phyloP scores from a whole-genome alignment of 2,888 invertebrate species.

The Graphium colonna region DNA sequence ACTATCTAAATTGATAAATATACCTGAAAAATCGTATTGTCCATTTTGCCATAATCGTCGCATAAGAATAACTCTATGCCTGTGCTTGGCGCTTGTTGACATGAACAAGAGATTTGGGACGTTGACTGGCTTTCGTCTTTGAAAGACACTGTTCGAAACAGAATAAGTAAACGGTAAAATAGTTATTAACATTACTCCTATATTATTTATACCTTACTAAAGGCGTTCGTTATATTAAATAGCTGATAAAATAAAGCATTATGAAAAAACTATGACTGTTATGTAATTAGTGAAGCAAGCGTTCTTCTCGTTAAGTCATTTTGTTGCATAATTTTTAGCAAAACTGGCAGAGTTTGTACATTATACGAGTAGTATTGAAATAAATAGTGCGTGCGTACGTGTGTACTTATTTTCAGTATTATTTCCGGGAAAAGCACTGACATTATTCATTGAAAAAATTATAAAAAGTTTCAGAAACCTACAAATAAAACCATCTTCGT shows the following conservation, averaged over 20 bases:
- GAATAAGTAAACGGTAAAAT: neutral
- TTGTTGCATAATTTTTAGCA: neutral
- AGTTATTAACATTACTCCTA: neutral
- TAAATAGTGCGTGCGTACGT: no score
- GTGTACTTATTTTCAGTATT: no score
- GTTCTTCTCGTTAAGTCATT: neutral
- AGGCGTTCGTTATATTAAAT: neutral
- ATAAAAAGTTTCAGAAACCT: no score
- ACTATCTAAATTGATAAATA: no score
- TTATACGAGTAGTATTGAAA: neutral
- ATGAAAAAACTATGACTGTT: neutral
- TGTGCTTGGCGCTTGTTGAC: constrained; percentile 41
- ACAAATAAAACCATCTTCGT: constrained; percentile 9
- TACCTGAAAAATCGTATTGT: constrained; percentile 39
- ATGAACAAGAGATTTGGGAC: neutral
- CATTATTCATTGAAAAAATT: neutral
- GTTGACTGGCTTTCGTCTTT: neutral
- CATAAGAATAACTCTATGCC: constrained; percentile 49
- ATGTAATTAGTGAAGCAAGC: neutral
- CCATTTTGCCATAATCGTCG: constrained; percentile 48
- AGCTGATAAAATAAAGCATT: neutral
- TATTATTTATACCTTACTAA: neutral
- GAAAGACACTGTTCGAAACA: neutral
- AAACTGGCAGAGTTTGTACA: neutral
- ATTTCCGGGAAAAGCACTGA: neutral